Percentiles rank a stretch among this genome's conserved stretches.
Conservation (phyloP, 2,888 invertebrate genomes). For the Hydriomena furcata region DNA sequence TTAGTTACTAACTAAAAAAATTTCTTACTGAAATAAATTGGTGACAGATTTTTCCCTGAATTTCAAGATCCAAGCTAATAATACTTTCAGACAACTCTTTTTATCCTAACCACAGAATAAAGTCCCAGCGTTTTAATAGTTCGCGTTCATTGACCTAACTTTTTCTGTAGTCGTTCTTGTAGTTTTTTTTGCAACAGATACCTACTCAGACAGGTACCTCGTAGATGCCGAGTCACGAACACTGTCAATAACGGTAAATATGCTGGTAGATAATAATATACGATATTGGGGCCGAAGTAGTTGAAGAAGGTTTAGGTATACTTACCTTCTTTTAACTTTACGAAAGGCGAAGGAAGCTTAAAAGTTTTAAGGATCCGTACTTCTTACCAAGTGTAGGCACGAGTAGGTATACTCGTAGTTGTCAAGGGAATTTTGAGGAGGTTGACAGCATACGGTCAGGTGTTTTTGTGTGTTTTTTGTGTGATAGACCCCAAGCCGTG, state of each 20-base stretch:
- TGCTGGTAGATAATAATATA: conserved; percentile 4
- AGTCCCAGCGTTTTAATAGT: conserved; percentile 5
- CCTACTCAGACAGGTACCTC: too few species aligned
- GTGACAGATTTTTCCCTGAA: too few species aligned
- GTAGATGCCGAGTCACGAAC: conserved; percentile 25
- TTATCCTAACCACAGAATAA: too few species aligned
- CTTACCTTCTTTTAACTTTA: neutral
- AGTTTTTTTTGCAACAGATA: conserved; percentile 26
- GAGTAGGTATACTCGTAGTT: too few species aligned
- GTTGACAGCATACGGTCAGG: too few species aligned
- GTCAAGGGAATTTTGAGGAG: too few species aligned
- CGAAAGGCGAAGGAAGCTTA: neutral
- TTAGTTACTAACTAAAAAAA: too few species aligned
- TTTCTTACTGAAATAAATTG: too few species aligned
- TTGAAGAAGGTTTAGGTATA: neutral
- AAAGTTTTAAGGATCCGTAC: neutral
- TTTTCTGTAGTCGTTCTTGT: conserved; percentile 13
- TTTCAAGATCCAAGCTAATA: too few species aligned
- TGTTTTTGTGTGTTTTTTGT: too few species aligned
- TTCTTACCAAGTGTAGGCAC: too few species aligned
- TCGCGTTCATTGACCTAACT: conserved; percentile 25
- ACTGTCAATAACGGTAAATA: conserved; percentile 25
- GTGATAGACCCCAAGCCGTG: too few species aligned
- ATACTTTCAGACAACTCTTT: neutral
- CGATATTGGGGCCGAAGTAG: conserved; percentile 12